These are phyloP conservation scores for Phymorhynchus buccinoides DNA, from an alignment of 1,140 invertebrate species.

Conservation along the genomic window DNA sequence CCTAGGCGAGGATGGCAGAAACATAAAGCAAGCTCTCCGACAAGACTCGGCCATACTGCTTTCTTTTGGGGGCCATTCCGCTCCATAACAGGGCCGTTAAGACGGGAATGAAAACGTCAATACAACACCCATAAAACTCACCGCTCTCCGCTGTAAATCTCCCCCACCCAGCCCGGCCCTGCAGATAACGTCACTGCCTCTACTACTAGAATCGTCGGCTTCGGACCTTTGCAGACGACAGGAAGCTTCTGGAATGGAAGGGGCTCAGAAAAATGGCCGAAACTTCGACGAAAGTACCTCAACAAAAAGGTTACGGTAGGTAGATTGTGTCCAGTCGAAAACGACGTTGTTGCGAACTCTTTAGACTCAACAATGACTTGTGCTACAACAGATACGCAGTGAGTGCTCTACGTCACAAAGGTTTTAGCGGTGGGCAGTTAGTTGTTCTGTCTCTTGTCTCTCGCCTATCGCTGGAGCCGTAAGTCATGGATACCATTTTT, in stretches of 20 bases:
- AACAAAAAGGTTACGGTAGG: not conserved
- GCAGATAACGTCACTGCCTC: not conserved
- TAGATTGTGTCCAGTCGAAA: not conserved
- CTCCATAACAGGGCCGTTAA: constrained; percentile 10
- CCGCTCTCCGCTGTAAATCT: constrained; percentile 11
- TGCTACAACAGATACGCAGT: no score
- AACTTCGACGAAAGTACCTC: no score
- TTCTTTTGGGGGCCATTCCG: not conserved
- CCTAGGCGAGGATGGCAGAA: not conserved
- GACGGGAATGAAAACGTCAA: constrained; percentile 14
- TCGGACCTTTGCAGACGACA: not conserved
- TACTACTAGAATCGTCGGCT: not conserved
- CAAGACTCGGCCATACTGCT: not conserved
- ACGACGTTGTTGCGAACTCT: no score
- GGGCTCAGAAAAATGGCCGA: no score
- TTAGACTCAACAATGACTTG: no score
- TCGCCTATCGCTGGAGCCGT: not conserved
- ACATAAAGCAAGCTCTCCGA: no score
- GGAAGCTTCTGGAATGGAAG: no score
- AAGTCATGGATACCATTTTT: not conserved
- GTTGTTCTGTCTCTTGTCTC: not conserved
- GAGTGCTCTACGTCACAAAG: not conserved
- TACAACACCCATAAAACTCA: constrained; percentile 24
- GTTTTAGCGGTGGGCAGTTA: not conserved
- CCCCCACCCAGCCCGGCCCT: not conserved